Evolutionary conservation across 1,140 invertebrate genomes (phyloP).

Genomic region (Meloidogyne exigua): DNA sequence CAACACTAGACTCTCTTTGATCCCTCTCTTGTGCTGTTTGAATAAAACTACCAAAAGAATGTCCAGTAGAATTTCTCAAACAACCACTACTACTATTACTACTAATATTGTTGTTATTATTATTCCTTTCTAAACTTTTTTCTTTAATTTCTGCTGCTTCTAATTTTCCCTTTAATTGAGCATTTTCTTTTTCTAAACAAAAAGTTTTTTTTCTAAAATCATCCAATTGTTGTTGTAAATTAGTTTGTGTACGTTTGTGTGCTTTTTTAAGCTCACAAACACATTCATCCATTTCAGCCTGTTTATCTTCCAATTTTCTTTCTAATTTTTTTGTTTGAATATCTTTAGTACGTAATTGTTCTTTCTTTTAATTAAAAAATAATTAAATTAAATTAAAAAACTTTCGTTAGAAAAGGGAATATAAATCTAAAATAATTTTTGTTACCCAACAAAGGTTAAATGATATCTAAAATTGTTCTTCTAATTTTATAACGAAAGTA

Average conservation of each 20-base stretch:
- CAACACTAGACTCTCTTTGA: constrained; percentile 35
- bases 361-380: constrained; percentile 40
- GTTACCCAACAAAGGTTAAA: no score
- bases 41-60: neutral
- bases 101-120: no score
- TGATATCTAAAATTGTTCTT: no score
- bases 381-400: neutral
- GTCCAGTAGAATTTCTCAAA: neutral
- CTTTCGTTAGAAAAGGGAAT: no score
- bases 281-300: constrained; percentile 56
- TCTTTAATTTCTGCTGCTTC: constrained; percentile 27
- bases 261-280: constrained; percentile 49
- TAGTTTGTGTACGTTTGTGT: constrained; percentile 47
- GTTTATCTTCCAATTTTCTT: constrained; percentile 54
- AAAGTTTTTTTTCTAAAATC: constrained; percentile 47
- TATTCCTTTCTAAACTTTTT: neutral
- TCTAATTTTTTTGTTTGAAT: constrained; percentile 46
- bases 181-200: constrained; percentile 52
- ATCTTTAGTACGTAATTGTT: constrained; percentile 49
- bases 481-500: no score
- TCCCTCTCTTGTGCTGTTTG: neutral
- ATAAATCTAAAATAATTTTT: no score
- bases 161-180: constrained; percentile 39
- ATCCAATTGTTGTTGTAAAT: constrained; percentile 51
- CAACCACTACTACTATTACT: no score